Evolutionary conservation across 2,888 invertebrate genomes (phyloP), one percentile per base, ranked within the genome.

Genomic region (Thera obeliscata): DNA sequence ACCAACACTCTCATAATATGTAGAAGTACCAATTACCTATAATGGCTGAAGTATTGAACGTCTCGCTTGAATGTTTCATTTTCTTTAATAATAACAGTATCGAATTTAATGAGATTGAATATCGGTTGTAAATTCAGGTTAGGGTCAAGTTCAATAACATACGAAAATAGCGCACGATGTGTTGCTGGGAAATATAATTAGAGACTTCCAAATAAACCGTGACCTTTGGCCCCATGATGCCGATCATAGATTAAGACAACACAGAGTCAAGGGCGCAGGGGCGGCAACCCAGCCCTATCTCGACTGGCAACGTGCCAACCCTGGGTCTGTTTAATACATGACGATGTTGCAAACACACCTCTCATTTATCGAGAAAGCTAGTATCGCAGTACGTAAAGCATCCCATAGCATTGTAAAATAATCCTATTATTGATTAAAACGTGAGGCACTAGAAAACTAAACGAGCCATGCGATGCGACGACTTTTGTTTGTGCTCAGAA

Each of bases 231-330:
- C 60, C 65, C 61, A 58, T 49, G 52, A 57, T 65, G 38, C 9
- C 67, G 69, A 67, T 67, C 69, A 65, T 61, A 70, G 69, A 66
- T 71, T 41, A 48, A 66, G 54, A 63, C 56, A 63, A 57, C 60
- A 43, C 61, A 54, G 56, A 70, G 70, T 71, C 73, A 75, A 75
- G 73, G 71, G 67, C 66, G 54, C 50, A 69, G 71, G 73, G 73
- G 73, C 73, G 69, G 72, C 70, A 73, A 73, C 73, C 74, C 66
- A 70, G 33, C 70, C 65, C 49, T 63, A 70, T 66, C 67, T 68
- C 12, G 56, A 48, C 68, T 75, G 73, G 72, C 73, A 60, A 58
- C 12, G 67, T 68, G 73, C 73, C 74, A 75, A 68, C 61, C 60
- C 61, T 67, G 41, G 58, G 67, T 61, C 68, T 67, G 64, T 61